Percentiles rank a stretch among this genome's conserved stretches.
Evolutionary conservation across 2,888 invertebrate genomes (phyloP).

Genomic region (Melikaiella ostensackeni): DNA sequence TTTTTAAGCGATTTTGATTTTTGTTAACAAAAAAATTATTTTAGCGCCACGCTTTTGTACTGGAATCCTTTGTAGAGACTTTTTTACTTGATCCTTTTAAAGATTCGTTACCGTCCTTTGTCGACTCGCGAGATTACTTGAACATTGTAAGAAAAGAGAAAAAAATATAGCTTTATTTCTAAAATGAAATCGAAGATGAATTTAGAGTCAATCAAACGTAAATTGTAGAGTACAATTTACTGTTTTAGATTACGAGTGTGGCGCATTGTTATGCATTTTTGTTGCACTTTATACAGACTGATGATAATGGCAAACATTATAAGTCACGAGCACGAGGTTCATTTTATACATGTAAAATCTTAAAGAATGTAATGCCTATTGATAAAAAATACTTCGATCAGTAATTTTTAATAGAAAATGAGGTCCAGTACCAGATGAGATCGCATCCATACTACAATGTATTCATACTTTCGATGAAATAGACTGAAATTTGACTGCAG

Average conservation of each 20-base stretch:
- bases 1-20: slow-evolving; percentile 65
- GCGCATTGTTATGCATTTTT: slow-evolving; percentile 69
- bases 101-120: slow-evolving; percentile 35
- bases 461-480: slow-evolving; percentile 29
- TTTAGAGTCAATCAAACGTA: not conserved
- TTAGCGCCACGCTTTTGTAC: slow-evolving; percentile 66
- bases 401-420: not conserved
- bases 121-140: not conserved
- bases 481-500: slow-evolving; percentile 30
- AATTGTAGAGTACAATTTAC: not conserved
- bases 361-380: not conserved
- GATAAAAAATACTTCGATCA: not conserved
- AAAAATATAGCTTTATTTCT: not conserved
- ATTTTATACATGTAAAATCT: slow-evolving; percentile 26
- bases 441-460: slow-evolving; percentile 24
- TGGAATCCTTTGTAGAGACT: slow-evolving; percentile 44
- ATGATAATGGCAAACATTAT: slow-evolving; percentile 60
- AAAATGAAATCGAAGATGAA: not conserved
- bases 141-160: not conserved
- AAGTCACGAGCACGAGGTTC: slow-evolving; percentile 27
- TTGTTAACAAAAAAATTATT: slow-evolving; percentile 64
- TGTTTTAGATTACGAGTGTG: slow-evolving; percentile 55
- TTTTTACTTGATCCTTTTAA: slow-evolving; percentile 41
- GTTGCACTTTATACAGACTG: slow-evolving; percentile 69
- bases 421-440: slow-evolving; percentile 1